These are phyloP conservation scores for Agrypnia vestita DNA, from an alignment of 1,140 invertebrate species.

Conservation along the genomic window DNA sequence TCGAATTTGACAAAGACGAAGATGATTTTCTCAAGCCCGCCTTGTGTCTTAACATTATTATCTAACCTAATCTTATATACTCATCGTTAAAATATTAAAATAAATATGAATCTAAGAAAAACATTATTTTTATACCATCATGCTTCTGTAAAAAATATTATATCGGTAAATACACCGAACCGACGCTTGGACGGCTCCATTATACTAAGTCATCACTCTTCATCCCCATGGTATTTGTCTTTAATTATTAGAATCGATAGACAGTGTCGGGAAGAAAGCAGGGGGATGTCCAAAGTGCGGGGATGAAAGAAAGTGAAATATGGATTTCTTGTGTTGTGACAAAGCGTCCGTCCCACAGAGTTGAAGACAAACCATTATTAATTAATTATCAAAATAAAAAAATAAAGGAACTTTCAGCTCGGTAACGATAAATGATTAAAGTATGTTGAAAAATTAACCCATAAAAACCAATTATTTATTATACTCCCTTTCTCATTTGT, in stretches of 20 bases:
- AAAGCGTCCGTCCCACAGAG: conserved; percentile 33
- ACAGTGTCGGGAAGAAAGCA: conserved; percentile 52
- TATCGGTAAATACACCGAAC: conserved; percentile 1
- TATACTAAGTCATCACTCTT: conserved; percentile 45
- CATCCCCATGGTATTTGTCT: conserved; percentile 57
- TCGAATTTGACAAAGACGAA: too few species aligned
- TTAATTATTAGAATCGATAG: conserved; percentile 60
- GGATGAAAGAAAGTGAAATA: conserved; percentile 51
- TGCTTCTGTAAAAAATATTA: neutral
- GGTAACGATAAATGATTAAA: too few species aligned
- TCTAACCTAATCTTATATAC: too few species aligned
- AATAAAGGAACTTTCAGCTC: too few species aligned
- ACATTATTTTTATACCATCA: conserved; percentile 11
- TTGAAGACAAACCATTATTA: conserved; percentile 30
- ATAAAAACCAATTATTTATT: too few species aligned
- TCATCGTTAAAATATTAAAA: too few species aligned
- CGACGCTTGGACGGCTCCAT: conserved; percentile 2
- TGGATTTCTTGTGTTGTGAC: conserved; percentile 55
- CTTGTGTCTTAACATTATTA: too few species aligned
- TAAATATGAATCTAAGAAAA: neutral
- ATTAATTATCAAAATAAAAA: conserved; percentile 35
- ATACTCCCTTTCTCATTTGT: too few species aligned
- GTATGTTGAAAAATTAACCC: too few species aligned
- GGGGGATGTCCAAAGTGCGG: conserved; percentile 9
- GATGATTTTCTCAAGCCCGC: too few species aligned